Conservation (phyloP, 2,113 vertebrate species). For the Diadophis punctatus region DNA sequence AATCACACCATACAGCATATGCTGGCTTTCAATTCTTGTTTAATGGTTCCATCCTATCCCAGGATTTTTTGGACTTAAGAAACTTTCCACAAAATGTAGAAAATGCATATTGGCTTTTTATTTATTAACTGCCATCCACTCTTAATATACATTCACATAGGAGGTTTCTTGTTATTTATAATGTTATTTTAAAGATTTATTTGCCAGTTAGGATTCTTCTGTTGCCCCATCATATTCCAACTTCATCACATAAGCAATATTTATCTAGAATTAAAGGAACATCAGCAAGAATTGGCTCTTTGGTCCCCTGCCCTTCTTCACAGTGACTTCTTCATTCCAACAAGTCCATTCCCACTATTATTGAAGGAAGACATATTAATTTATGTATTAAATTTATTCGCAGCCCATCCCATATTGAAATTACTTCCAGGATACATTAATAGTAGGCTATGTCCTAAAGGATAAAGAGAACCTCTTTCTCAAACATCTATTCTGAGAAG, state of each 20-base stretch:
- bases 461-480: neutral
- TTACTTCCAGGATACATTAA: neutral
- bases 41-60: neutral
- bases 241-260: neutral
- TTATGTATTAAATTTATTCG: neutral
- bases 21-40: neutral
- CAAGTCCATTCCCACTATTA: neutral
- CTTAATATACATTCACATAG: neutral
- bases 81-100: neutral
- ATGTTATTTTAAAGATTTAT: neutral
- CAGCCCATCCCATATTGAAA: neutral
- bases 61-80: neutral
- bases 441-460: neutral
- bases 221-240: neutral
- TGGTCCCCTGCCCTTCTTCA: neutral
- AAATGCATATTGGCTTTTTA: neutral
- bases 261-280: neutral
- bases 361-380: neutral
- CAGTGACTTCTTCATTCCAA: neutral
- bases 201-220: neutral
- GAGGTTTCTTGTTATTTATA: neutral
- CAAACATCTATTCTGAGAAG: neutral
- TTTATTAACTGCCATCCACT: neutral
- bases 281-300: neutral
- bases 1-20: neutral